Conservation (phyloP, 2,797 vertebrate species). For the Petrocephalus sullivani region DNA sequence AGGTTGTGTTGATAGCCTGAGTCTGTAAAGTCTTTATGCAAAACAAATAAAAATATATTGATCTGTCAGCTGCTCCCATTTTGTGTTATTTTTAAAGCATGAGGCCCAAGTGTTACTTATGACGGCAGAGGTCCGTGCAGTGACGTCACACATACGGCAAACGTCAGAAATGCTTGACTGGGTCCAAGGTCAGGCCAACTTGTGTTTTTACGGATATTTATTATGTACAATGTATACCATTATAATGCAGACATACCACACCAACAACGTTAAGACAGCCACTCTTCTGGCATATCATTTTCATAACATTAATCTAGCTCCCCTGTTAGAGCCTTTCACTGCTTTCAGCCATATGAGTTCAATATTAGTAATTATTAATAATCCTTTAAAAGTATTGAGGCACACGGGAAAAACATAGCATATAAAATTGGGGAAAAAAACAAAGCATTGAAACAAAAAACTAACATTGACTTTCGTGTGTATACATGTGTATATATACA, state of each 20-base stretch:
- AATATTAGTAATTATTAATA: conserved; percentile 49
- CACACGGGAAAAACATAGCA: conserved; percentile 66
- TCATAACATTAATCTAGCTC: conserved; percentile 15
- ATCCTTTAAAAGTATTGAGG: conserved; percentile 66
- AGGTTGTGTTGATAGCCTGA: conserved; percentile 65
- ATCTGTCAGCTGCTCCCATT: conserved; percentile 47
- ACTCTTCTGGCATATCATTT: conserved; percentile 23
- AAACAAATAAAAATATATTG: conserved; percentile 62
- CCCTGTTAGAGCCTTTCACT: conserved; percentile 33
- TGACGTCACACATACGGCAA: too few relatives aligned
- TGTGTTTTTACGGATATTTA: conserved; percentile 60
- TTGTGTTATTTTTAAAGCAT: conserved; percentile 9
- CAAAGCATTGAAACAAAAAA: background rate
- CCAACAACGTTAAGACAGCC: conserved; percentile 55
- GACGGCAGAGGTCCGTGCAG: background rate
- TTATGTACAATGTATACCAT: conserved; percentile 63
- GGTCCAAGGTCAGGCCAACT: conserved; percentile 15
- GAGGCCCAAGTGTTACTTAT: background rate
- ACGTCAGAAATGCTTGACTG: background rate
- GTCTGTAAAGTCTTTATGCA: conserved; percentile 64
- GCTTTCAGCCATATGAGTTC: conserved; percentile 30
- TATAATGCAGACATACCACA: conserved; percentile 56
- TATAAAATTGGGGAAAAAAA: background rate
- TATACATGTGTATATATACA: conserved; percentile 41
- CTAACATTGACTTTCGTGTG: background rate